Percentiles rank a stretch among this genome's conserved stretches.
These are phyloP conservation scores for Eupithecia subfuscata DNA, from an alignment of 2,888 invertebrate species.

Conservation along the genomic window DNA sequence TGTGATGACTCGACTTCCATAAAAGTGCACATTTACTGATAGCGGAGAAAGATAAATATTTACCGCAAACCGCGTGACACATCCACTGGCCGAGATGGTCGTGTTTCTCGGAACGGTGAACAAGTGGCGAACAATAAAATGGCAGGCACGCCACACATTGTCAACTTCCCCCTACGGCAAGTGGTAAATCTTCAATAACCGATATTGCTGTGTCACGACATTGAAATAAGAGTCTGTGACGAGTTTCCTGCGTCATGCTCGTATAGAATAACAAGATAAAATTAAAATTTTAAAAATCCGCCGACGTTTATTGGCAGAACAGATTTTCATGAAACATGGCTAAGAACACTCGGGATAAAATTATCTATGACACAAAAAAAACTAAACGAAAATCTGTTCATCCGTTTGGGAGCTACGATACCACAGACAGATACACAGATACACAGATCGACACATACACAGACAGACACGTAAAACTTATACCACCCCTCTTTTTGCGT, in stretches of 20 bases:
- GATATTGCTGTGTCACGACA: constrained; percentile 49
- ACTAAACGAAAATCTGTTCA: too few relatives aligned
- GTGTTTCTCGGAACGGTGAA: constrained; percentile 51
- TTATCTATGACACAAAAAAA: too few relatives aligned
- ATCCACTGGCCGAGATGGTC: constrained; percentile 41
- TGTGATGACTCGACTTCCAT: neutral
- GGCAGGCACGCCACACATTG: constrained; percentile 43
- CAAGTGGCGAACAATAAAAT: constrained; percentile 48
- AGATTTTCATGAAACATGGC: too few relatives aligned
- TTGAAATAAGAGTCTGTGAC: constrained; percentile 21
- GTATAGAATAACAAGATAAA: too few relatives aligned
- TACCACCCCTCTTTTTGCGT: too few relatives aligned
- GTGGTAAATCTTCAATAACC: constrained; percentile 52
- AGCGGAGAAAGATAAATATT: constrained; percentile 12
- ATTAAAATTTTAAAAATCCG: too few relatives aligned
- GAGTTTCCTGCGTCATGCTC: constrained; percentile 13
- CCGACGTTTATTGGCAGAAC: too few relatives aligned
- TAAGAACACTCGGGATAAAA: too few relatives aligned
- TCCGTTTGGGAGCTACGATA: too few relatives aligned
- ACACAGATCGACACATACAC: too few relatives aligned
- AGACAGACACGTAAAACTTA: too few relatives aligned
- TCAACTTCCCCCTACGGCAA: constrained; percentile 43
- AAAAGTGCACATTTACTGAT: neutral
- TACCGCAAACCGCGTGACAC: constrained; percentile 37
- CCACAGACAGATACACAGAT: too few relatives aligned